Evolutionary conservation across 1,140 invertebrate species (phyloP).

Genomic region (Varroa destructor): DNA sequence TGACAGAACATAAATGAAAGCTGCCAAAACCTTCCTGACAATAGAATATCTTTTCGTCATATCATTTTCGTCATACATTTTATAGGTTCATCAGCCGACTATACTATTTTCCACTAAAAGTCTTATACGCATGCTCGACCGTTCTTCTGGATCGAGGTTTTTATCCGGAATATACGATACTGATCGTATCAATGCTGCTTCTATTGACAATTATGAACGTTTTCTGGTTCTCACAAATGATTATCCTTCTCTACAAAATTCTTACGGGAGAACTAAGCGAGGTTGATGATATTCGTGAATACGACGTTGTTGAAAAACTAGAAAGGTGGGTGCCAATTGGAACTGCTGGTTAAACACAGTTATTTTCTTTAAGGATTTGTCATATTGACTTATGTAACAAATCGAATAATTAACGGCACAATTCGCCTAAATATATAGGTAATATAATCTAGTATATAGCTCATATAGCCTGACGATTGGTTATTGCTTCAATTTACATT

Average conservation of each 20-base stretch:
- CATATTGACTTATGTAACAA: too few species aligned
- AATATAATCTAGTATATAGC: too few species aligned
- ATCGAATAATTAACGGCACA: too few species aligned
- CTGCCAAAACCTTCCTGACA: neutral
- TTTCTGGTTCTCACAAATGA: conserved; percentile 43
- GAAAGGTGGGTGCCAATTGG: conserved; percentile 1
- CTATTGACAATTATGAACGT: conserved; percentile 40
- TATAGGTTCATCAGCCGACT: conserved; percentile 38
- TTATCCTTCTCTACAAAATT: conserved; percentile 38
- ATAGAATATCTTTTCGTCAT: conserved; percentile 33
- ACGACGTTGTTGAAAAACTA: conserved; percentile 35
- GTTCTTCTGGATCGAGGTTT: conserved; percentile 34
- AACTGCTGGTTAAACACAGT: too few species aligned
- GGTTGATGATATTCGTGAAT: conserved; percentile 40
- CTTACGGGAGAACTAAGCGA: conserved; percentile 39
- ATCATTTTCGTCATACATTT: conserved; percentile 28
- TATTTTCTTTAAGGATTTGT: too few species aligned
- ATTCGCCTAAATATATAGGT: too few species aligned
- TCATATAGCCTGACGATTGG: too few species aligned
- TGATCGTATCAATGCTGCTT: conserved; percentile 40
- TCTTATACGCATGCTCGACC: conserved; percentile 39
- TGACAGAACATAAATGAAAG: neutral
- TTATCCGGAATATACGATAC: conserved; percentile 37
- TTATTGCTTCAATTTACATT: too few species aligned
- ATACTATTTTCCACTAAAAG: conserved; percentile 42